phyloP scores from a whole-genome alignment of 2,113 vertebrate genomes.

The Columba janthina region DNA sequence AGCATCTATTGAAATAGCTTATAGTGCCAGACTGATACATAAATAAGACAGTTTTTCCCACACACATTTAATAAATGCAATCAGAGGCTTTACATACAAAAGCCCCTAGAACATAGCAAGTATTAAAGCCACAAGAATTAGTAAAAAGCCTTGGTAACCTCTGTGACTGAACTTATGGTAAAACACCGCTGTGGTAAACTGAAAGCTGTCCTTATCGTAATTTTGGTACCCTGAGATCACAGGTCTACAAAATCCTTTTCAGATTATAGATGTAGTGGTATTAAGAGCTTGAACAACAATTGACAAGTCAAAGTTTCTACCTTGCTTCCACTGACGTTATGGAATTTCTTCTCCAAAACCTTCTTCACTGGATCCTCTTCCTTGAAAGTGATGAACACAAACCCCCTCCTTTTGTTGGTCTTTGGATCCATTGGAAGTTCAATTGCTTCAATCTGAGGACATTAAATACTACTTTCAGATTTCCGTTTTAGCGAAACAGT shows the following conservation, averaged over 20 bases:
- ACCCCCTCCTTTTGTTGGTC: constrained; percentile 95
- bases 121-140: background rate
- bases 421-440: constrained; percentile 98
- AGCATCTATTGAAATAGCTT: background rate
- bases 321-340: constrained; percentile 81
- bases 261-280: background rate
- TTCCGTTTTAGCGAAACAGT: background rate
- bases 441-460: constrained; percentile 91
- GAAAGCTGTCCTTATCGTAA: background rate
- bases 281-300: background rate
- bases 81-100: background rate
- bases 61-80: background rate
- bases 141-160: background rate
- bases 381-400: constrained; percentile 98
- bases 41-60: background rate
- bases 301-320: background rate
- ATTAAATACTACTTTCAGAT: background rate
- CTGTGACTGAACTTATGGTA: background rate
- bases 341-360: constrained; percentile 96
- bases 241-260: background rate
- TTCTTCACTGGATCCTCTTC: constrained; percentile 94
- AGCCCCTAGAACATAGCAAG: background rate
- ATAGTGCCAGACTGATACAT: background rate
- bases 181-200: background rate
- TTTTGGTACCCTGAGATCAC: background rate